phyloP scores from a whole-genome alignment of 2,113 vertebrate genomes.

The Cariama cristata region DNA sequence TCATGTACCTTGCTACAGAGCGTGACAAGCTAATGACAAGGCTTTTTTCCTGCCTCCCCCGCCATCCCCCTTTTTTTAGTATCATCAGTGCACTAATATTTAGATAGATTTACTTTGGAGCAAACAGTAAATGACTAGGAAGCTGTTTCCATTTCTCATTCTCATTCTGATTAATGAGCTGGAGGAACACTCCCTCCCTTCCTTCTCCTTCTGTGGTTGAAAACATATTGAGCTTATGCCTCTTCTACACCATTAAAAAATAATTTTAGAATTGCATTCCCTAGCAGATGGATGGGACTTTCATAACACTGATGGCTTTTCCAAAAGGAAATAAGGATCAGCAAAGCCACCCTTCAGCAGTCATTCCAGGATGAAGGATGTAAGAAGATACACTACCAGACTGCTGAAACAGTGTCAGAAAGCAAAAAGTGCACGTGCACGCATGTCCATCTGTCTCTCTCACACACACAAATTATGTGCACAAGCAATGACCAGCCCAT shows the following conservation, averaged over 20 bases:
- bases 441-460: background rate
- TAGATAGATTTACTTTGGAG: constrained; percentile 76
- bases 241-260: constrained; percentile 65
- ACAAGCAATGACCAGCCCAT: background rate
- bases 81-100: constrained; percentile 60
- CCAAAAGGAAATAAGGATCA: constrained; percentile 34
- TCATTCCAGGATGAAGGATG: background rate
- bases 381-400: background rate
- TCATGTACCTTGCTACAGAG: constrained; percentile 44
- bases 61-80: background rate
- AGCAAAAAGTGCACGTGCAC: background rate
- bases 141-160: constrained; percentile 74
- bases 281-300: constrained; percentile 61
- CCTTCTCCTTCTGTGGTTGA: constrained; percentile 39
- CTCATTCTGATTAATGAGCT: constrained; percentile 75
- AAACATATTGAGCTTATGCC: constrained; percentile 72
- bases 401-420: background rate
- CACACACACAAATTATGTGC: background rate
- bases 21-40: constrained; percentile 40
- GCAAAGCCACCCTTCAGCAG: constrained; percentile 26
- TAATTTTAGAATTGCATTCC: constrained; percentile 68
- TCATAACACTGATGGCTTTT: constrained; percentile 30
- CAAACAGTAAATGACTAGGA: constrained; percentile 51
- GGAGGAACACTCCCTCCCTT: constrained; percentile 22
- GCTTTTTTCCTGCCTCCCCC: background rate